Base-by-base conservation (phyloP, 2,113 vertebrate species). In the Chionodraco myersi region DNA sequence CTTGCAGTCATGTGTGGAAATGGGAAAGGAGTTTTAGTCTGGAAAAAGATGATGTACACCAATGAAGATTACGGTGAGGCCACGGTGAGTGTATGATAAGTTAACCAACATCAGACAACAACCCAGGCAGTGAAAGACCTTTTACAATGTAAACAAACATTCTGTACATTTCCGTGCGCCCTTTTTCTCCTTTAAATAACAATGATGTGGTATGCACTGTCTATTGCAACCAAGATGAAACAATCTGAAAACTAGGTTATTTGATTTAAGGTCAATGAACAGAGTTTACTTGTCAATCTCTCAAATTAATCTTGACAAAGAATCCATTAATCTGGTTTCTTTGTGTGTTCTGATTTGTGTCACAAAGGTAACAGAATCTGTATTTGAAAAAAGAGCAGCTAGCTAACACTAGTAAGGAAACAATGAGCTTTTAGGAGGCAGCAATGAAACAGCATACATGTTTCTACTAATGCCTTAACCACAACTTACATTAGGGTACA, bases 321-420 rank as follows among this genome's bases (percentile, higher is more conserved):
- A 21, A 61, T 51, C 61, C 52, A 47, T 47, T 63, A 61, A 47
- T 76, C 56, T 76, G 30, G 56, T 51, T 72, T 57, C 61, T 72
- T 61, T 80, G 57, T 72, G 72, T 54, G 49, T 36, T 78, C 74
- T 65, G 45, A 66, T 80, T 54, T 23, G 15, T 47, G n/a, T 23
- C 71, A 54, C 62, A 53, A 74, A 74, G 63, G 10, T 47, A 67
- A 21, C 61, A 54, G 36, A 16, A 53, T 47, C 10, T 57, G 47
- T 63, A 48, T 71, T 72, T 72, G 64, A 64, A 61, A 69, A 41
- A 61, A 72, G 63, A 72, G 49, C 66, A 75, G 47, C 13, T 65
- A 64, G 30, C 8, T 59, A 26, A 26, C 26, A 26, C 26, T 26
- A 48, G 47, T 47, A 36, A 7, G 36, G 23, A 59, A 76, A 53